phyloP scores from a whole-genome alignment of 2,888 invertebrate species.

The Microplitis deprimator region DNA sequence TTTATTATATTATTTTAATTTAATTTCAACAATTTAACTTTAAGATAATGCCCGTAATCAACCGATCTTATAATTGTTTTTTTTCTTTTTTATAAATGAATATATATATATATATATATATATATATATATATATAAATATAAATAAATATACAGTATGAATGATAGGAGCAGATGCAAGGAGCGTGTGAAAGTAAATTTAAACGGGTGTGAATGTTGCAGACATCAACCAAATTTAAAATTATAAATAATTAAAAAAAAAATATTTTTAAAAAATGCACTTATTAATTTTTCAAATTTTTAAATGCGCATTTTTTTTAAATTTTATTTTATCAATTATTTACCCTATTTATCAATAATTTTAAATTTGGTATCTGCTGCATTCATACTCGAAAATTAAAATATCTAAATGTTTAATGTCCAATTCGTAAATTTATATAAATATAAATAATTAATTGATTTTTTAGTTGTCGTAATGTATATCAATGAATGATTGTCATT shows the following conservation, averaged over 20 bases:
- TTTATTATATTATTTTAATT: slow-evolving; percentile 7
- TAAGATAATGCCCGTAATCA: not conserved
- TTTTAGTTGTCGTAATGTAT: slow-evolving; percentile 36
- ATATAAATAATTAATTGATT: slow-evolving; percentile 9
- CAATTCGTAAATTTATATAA: slow-evolving; percentile 10
- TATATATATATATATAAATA: not conserved
- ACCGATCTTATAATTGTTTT: slow-evolving; percentile 7
- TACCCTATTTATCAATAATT: too few species aligned
- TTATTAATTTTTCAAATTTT: too few species aligned
- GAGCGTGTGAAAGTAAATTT: not conserved
- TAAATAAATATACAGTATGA: slow-evolving; percentile 22
- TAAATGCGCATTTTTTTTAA: too few species aligned
- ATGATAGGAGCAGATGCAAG: slow-evolving; percentile 27
- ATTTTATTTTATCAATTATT: too few species aligned
- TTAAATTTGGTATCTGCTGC: too few species aligned
- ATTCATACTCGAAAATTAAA: not conserved
- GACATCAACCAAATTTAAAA: too few species aligned
- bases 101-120: too few species aligned
- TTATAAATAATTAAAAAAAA: too few species aligned
- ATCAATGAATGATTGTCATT: slow-evolving; percentile 48
- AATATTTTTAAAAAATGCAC: too few species aligned
- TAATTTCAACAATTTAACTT: not conserved
- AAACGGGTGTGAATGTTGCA: too few species aligned
- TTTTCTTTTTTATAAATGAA: slow-evolving; percentile 10
- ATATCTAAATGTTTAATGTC: not conserved